Conservation (phyloP, 2,113 vertebrate species). For the Mustelus asterias region DNA sequence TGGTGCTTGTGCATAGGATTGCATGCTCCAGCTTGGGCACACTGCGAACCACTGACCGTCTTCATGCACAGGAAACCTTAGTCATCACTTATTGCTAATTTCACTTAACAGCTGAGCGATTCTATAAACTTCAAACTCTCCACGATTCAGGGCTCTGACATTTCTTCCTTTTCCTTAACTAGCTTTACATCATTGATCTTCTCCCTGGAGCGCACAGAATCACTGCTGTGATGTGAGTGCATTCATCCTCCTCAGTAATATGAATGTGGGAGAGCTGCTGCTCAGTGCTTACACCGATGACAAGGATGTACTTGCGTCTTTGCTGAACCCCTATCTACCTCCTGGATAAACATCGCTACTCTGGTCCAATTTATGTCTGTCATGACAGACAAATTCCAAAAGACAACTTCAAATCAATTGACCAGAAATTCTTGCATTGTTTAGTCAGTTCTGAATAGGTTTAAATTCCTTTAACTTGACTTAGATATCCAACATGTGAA, state of each 20-base stretch:
- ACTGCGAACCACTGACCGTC: neutral
- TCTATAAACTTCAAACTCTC: neutral
- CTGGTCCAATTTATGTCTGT: neutral
- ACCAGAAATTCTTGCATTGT: neutral
- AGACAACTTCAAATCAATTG: neutral
- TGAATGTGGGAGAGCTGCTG: neutral
- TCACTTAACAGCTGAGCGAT: neutral
- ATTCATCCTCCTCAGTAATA: neutral
- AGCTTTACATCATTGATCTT: slow-evolving; percentile 25
- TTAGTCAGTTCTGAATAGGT: neutral
- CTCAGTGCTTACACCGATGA: too few relatives aligned
- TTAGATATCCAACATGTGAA: neutral
- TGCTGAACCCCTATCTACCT: neutral
- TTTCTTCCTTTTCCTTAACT: slow-evolving; percentile 17
- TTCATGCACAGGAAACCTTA: neutral
- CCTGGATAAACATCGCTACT: neutral
- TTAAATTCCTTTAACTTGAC: neutral
- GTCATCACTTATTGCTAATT: neutral
- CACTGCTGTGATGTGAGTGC: neutral
- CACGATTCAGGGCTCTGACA: neutral
- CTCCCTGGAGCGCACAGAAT: neutral
- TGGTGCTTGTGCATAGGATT: neutral
- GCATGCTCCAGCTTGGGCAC: neutral
- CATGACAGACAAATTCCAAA: neutral
- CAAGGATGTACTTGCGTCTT: neutral